Percentiles rank a stretch among this genome's conserved stretches.
Conservation (phyloP, 2,888 invertebrate genomes). For the Alcis repandata region DNA sequence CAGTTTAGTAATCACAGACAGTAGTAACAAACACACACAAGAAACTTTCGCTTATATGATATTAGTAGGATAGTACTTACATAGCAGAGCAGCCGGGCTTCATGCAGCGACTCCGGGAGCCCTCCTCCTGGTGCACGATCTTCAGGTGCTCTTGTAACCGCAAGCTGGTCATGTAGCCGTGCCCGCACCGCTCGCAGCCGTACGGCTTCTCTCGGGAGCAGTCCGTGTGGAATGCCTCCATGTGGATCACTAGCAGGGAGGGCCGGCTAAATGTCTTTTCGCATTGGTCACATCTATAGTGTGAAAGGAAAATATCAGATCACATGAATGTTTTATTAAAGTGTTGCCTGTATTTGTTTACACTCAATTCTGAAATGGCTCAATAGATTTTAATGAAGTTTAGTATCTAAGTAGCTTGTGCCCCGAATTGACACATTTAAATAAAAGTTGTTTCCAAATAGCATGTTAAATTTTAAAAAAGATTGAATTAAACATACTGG, state of each 20-base stretch:
- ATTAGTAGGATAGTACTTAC: slow-evolving; percentile 54
- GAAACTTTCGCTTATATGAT: neutral
- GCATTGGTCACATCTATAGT: slow-evolving; percentile 83
- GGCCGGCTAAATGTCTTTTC: slow-evolving; percentile 83
- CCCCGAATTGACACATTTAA: no score
- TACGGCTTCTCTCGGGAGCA: slow-evolving; percentile 63
- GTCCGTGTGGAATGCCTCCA: slow-evolving; percentile 75
- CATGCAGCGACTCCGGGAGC: slow-evolving; percentile 65
- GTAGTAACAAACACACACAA: neutral
- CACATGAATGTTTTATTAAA: no score
- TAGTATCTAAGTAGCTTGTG: no score
- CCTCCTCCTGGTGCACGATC: slow-evolving; percentile 65
- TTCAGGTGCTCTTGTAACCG: slow-evolving; percentile 81
- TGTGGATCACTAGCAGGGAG: slow-evolving; percentile 84
- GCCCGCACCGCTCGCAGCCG: slow-evolving; percentile 58
- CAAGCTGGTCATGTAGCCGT: slow-evolving; percentile 73
- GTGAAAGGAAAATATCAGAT: neutral
- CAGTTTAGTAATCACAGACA: no score
- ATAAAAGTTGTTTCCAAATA: no score
- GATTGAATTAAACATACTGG: slow-evolving; percentile 63
- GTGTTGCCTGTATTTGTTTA: no score
- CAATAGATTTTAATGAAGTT: no score
- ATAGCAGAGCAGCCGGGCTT: slow-evolving; percentile 60
- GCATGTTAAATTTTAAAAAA: slow-evolving; percentile 18
- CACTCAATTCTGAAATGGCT: no score